Evolutionary conservation across 2,113 vertebrate genomes (phyloP).

Genomic region (Gobius niger): DNA sequence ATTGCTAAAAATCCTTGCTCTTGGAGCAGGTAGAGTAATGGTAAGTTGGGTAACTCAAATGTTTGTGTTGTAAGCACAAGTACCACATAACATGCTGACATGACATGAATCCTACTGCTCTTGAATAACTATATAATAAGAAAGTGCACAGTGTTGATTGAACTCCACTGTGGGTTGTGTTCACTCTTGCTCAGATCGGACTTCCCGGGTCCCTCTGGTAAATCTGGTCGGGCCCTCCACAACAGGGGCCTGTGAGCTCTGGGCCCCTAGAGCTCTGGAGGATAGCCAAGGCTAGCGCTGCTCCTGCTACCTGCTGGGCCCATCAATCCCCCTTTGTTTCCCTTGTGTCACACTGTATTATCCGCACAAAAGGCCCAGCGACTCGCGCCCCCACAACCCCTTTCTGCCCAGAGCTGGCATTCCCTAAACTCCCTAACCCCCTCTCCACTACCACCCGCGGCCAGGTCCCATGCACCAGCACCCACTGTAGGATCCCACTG

Average conservation of each 20-base stretch:
- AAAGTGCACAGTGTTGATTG: conserved; percentile 8
- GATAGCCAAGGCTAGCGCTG: conserved; percentile 77
- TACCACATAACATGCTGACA: neutral
- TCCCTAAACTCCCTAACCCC: conserved; percentile 83
- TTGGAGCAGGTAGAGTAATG: neutral
- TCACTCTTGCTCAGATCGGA: conserved; percentile 46
- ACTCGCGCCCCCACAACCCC: conserved; percentile 85
- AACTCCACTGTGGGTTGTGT: conserved; percentile 26
- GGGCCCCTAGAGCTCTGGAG: conserved; percentile 75
- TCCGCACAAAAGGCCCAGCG: conserved; percentile 90
- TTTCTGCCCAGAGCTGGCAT: conserved; percentile 90
- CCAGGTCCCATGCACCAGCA: conserved; percentile 66
- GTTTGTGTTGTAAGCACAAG: neutral
- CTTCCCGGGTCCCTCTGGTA: conserved; percentile 65
- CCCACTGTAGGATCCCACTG: conserved; percentile 49
- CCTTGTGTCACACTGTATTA: conserved; percentile 98
- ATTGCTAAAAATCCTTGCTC: neutral
- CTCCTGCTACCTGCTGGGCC: conserved; percentile 97
- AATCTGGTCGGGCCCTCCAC: conserved; percentile 67
- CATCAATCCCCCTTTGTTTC: conserved; percentile 98
- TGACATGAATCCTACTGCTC: neutral
- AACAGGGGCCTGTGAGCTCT: conserved; percentile 76
- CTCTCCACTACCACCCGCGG: conserved; percentile 62
- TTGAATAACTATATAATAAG: neutral
- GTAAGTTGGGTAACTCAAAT: neutral